Evolutionary conservation across 2,113 vertebrate species (phyloP).

Genomic region (Dicrurus megarhynchus): DNA sequence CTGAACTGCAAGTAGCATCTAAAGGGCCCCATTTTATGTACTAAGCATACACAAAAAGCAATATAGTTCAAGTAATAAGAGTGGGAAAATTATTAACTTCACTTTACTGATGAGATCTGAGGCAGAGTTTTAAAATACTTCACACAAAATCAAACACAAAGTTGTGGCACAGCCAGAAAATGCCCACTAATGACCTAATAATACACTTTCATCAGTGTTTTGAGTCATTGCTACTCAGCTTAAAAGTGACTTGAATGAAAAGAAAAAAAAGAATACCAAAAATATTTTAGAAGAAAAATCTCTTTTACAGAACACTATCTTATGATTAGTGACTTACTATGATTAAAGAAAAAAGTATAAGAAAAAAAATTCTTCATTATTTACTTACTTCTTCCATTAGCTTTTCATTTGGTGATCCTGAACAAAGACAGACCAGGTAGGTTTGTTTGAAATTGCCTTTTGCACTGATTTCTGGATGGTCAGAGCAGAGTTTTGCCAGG

Average conservation of each 20-base stretch:
- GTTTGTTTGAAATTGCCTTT: conserved; percentile 91
- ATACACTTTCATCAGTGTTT: background rate
- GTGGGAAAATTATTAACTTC: background rate
- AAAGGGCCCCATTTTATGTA: background rate
- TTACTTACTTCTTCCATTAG: conserved; percentile 92
- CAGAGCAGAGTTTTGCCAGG: conserved; percentile 88
- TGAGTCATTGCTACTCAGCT: background rate
- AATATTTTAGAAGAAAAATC: background rate
- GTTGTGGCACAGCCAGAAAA: background rate
- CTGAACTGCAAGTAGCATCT: background rate
- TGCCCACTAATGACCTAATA: background rate
- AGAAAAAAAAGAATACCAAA: background rate
- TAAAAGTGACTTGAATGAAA: background rate
- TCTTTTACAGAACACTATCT: background rate
- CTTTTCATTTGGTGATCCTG: conserved; percentile 83
- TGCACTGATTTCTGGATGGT: conserved; percentile 82
- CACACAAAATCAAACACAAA: background rate
- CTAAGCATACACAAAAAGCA: background rate
- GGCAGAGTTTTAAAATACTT: background rate
- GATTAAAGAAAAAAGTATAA: conserved; percentile 7
- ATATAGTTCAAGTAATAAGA: background rate
- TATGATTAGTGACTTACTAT: background rate
- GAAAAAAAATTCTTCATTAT: background rate
- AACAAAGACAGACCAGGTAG: conserved; percentile 91
- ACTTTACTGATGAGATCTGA: background rate